Evolutionary conservation across 2,888 invertebrate species (phyloP), one percentile per base, ranked within the genome.

Genomic region (Minunthozetes semirufus): DNA sequence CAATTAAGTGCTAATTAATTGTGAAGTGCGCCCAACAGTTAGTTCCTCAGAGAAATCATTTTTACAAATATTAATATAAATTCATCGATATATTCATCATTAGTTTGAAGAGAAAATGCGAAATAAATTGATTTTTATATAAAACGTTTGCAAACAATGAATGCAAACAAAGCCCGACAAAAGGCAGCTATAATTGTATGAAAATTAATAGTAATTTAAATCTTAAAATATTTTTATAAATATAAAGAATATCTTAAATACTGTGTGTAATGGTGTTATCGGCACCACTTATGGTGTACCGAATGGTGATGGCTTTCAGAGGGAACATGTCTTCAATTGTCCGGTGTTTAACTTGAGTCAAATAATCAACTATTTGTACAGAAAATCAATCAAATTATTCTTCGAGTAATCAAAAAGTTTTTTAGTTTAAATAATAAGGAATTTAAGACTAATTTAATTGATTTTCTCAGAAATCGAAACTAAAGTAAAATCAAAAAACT

Each of bases 151-250:
- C 63, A 63, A 63, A 27, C n/a, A 38, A 63, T 25, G 19, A 38
- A 9, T 38, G 63, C 63, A 63, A 38, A 63, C 38, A 63, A 63
- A 63, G 63, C 63, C 63, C 63, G 27, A 63, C 63, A 63, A 15
- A 63, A 63, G 63, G 63, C 63, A 63, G 63, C 63, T 63, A 63
- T 63, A 63, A 59, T 27, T 59, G 27, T 59, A 63, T 63, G 33
- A 63, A 29, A 63, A 33, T 63, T 63, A 25, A 27, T 15, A 59
- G 15, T 63, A 63, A 63, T 38, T 63, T 63, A n/a, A 15, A 29
- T 29, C n/a, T 63, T 27, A 3, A 63, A 63, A 63, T 33, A 25
- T 22, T 5, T n/a, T 63, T 63, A 63, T 63, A 63, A 38, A 5
- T 29, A 33, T 19, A 63, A 33, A 27, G n/a, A 61, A 61, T 61